phyloP scores from a whole-genome alignment of 2,797 vertebrate genomes.

The Pipistrellus nathusii region DNA sequence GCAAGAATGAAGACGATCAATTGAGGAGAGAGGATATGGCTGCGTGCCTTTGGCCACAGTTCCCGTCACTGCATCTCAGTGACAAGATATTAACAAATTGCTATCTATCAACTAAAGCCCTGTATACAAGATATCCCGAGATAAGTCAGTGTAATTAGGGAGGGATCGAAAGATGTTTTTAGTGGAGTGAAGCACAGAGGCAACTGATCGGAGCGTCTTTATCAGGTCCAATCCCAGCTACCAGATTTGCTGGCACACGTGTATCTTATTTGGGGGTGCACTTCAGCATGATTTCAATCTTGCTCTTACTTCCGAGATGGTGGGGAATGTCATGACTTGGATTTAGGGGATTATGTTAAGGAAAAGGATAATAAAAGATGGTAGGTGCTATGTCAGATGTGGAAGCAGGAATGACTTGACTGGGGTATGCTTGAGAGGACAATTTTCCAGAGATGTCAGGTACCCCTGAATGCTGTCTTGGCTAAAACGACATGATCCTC shows the following conservation, averaged over 20 bases:
- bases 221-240: not conserved
- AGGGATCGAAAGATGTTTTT: constrained; percentile 32
- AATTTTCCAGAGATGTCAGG: not conserved
- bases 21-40: constrained; percentile 44
- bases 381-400: not conserved
- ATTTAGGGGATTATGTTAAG: not conserved
- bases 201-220: not conserved
- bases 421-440: not conserved
- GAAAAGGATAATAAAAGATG: not conserved
- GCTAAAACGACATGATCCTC: not conserved
- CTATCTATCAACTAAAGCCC: constrained; percentile 62
- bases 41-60: constrained; percentile 36
- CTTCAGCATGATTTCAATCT: not conserved
- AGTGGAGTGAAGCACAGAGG: not conserved
- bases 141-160: constrained; percentile 62
- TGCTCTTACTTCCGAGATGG: not conserved
- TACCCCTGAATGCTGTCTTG: not conserved
- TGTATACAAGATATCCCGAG: constrained; percentile 24
- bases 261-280: too few relatives aligned
- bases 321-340: not conserved
- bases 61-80: constrained; percentile 40
- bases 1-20: constrained; percentile 51
- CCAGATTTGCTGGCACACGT: not conserved
- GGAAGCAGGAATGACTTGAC: not conserved
- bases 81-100: constrained; percentile 71